Conservation (phyloP, 2,797 vertebrate genomes). For the Sebastes minor region DNA sequence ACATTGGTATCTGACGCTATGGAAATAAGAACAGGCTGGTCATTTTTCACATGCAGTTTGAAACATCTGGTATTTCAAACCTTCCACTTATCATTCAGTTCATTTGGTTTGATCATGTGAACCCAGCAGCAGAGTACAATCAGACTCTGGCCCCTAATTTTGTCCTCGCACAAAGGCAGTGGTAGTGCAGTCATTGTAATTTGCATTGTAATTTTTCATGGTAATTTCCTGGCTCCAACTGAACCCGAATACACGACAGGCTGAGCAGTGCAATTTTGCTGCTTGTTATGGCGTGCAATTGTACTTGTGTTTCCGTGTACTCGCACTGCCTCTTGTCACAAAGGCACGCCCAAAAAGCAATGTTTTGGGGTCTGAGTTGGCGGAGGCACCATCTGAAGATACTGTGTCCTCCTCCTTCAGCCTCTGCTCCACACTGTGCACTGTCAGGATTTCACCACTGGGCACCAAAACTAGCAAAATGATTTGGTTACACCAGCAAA, state of each 20-base stretch:
- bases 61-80: not conserved
- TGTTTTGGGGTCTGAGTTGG: not conserved
- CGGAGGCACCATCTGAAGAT: not conserved
- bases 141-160: not conserved
- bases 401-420: not conserved
- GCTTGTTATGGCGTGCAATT: slow-evolving; percentile 23
- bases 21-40: no score
- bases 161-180: not conserved
- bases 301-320: not conserved
- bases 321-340: not conserved
- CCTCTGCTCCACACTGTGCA: not conserved
- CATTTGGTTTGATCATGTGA: not conserved
- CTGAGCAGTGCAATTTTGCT: slow-evolving; percentile 12
- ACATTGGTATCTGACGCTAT: no score
- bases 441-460: not conserved
- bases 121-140: slow-evolving; percentile 13
- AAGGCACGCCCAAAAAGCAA: not conserved
- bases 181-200: not conserved
- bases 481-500: not conserved
- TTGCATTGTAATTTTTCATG: slow-evolving; percentile 20
- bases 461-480: slow-evolving; percentile 18
- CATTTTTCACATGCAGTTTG: not conserved
- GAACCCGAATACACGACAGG: slow-evolving; percentile 6
- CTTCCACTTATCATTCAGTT: not conserved
- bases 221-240: slow-evolving; percentile 20